These are phyloP conservation scores for Episyrphus balteatus DNA, from an alignment of 1,140 invertebrate genomes.

Conservation along the genomic window DNA sequence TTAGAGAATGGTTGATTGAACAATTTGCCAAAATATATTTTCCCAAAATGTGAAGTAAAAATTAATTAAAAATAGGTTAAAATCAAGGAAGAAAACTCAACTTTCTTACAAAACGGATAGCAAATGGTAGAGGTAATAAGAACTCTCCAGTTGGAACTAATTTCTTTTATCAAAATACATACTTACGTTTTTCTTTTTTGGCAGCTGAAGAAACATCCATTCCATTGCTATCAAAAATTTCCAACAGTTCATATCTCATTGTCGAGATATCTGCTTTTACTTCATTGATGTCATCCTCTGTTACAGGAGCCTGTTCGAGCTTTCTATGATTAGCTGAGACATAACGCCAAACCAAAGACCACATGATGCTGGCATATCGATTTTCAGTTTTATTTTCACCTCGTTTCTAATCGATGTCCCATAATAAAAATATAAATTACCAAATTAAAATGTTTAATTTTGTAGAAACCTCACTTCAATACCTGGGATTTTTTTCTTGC, in stretches of 20 bases:
- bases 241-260: constrained; percentile 71
- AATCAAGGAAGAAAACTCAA: no score
- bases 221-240: constrained; percentile 67
- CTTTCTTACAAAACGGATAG: no score
- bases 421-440: background rate
- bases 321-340: constrained; percentile 66
- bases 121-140: no score
- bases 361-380: constrained; percentile 67
- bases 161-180: background rate
- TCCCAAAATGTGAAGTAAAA: no score
- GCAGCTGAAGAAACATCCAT: constrained; percentile 63
- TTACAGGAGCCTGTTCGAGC: constrained; percentile 63
- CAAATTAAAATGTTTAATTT: background rate
- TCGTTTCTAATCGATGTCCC: constrained; percentile 17
- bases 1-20: no score
- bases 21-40: no score
- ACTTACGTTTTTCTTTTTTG: constrained; percentile 53
- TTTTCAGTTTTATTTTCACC: constrained; percentile 49
- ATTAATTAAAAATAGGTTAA: no score
- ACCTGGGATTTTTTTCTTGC: constrained; percentile 36
- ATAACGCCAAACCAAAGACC: constrained; percentile 74
- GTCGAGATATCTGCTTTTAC: constrained; percentile 79
- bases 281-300: constrained; percentile 87
- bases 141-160: no score
- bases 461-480: background rate